Evolutionary conservation across 2,797 vertebrate genomes (phyloP).

Genomic region (Ptychobarbus kaznakovi): DNA sequence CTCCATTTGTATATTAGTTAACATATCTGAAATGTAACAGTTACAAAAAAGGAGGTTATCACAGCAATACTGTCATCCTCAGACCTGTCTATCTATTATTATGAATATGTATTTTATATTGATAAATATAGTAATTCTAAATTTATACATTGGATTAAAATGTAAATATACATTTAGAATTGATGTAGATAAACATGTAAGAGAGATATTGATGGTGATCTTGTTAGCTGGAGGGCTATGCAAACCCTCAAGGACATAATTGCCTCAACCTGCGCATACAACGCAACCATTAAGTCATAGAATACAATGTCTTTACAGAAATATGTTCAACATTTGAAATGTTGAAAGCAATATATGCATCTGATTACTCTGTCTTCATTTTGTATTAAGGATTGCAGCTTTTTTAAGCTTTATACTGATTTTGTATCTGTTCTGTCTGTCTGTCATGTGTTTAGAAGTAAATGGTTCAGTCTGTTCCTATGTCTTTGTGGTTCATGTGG

Average conservation of each 20-base stretch:
- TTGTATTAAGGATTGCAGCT: not conserved
- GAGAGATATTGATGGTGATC: not conserved
- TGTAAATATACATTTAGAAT: not conserved
- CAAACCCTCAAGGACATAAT: not conserved
- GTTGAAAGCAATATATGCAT: not conserved
- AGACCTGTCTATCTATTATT: not conserved
- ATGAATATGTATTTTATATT: not conserved
- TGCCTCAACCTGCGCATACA: not conserved
- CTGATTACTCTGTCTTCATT: not conserved
- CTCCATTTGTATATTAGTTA: no score
- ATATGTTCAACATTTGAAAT: not conserved
- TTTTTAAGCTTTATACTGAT: not conserved
- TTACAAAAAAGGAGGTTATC: not conserved
- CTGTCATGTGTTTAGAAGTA: not conserved
- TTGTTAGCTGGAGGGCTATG: not conserved
- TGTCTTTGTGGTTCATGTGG: constrained; percentile 56
- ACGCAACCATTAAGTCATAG: not conserved
- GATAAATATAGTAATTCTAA: not conserved
- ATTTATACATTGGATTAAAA: not conserved
- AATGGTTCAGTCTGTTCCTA: not conserved
- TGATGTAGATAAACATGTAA: not conserved
- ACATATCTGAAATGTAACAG: not conserved
- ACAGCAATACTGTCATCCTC: not conserved
- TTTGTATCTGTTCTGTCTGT: not conserved
- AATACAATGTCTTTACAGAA: not conserved